phyloP scores from a whole-genome alignment of 2,797 vertebrate genomes.

The Halcyon chelicuti region DNA sequence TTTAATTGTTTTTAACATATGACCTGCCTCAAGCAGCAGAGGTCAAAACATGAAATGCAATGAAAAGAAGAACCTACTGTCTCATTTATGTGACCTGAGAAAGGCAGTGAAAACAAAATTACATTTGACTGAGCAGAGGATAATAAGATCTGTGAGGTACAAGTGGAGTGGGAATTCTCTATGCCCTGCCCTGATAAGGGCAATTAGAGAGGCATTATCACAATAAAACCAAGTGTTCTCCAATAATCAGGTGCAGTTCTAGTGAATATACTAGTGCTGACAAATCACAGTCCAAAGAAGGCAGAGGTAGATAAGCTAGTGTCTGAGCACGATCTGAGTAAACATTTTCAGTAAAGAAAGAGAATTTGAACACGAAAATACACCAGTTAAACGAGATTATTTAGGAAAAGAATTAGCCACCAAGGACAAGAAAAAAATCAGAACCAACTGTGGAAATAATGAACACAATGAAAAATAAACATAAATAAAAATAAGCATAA shows the following conservation, averaged over 20 bases:
- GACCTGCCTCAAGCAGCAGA: background rate
- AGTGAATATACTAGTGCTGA: background rate
- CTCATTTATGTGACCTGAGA: conserved; percentile 55
- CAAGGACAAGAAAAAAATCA: background rate
- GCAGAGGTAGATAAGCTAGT: background rate
- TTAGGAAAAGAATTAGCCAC: background rate
- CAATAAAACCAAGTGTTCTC: conserved; percentile 56
- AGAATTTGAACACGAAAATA: background rate
- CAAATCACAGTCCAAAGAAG: background rate
- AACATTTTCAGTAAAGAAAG: background rate
- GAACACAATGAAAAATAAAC: background rate
- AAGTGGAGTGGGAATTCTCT: conserved; percentile 39
- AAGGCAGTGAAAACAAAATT: conserved; percentile 59
- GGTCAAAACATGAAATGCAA: conserved; percentile 27
- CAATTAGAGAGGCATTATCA: conserved; percentile 68
- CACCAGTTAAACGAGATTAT: background rate
- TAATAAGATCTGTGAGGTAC: conserved; percentile 66
- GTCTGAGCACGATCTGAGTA: background rate
- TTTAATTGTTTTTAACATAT: background rate
- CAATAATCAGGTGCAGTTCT: conserved; percentile 33
- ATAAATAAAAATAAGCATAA: background rate
- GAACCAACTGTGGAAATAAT: background rate
- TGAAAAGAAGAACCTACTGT: background rate
- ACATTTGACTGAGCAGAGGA: conserved; percentile 54
- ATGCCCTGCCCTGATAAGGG: conserved; percentile 64